phyloP scores from a whole-genome alignment of 2,113 vertebrate genomes.

The Datnioides undecimradiatus region DNA sequence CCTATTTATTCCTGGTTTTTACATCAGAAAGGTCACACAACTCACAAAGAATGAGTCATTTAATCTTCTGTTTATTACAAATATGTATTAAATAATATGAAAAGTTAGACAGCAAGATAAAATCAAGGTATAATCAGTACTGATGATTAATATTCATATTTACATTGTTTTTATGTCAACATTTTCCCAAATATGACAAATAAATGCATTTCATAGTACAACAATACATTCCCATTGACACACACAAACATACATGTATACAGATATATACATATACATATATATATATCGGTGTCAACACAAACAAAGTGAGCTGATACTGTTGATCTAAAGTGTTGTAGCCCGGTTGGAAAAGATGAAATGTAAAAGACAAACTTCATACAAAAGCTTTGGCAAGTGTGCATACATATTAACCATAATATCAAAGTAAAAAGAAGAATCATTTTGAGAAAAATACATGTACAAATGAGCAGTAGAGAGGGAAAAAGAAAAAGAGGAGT shows the following conservation, averaged over 20 bases:
- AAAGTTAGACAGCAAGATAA: constrained; percentile 75
- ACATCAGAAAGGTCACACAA: constrained; percentile 10
- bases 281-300: constrained; percentile 31
- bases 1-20: not conserved
- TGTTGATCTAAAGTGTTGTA: constrained; percentile 20
- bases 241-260: constrained; percentile 8
- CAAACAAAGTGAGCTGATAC: constrained; percentile 53
- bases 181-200: constrained; percentile 75
- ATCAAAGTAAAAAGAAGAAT: constrained; percentile 81
- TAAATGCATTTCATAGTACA: constrained; percentile 78
- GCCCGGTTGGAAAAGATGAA: constrained; percentile 52
- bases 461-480: constrained; percentile 81
- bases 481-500: constrained; percentile 67
- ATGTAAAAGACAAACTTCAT: constrained; percentile 79
- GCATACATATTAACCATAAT: constrained; percentile 77
- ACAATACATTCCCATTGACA: constrained; percentile 78
- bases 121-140: constrained; percentile 78
- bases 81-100: constrained; percentile 87
- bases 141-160: constrained; percentile 81
- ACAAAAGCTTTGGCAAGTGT: constrained; percentile 87
- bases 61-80: constrained; percentile 81
- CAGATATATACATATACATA: not conserved
- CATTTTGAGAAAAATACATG: constrained; percentile 71
- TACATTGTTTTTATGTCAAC: constrained; percentile 70
- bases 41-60: constrained; percentile 3